Percentiles rank a stretch among this genome's conserved stretches.
These are phyloP conservation scores for Cetoscarus ocellatus DNA, from an alignment of 2,797 vertebrate genomes.

Conservation along the genomic window DNA sequence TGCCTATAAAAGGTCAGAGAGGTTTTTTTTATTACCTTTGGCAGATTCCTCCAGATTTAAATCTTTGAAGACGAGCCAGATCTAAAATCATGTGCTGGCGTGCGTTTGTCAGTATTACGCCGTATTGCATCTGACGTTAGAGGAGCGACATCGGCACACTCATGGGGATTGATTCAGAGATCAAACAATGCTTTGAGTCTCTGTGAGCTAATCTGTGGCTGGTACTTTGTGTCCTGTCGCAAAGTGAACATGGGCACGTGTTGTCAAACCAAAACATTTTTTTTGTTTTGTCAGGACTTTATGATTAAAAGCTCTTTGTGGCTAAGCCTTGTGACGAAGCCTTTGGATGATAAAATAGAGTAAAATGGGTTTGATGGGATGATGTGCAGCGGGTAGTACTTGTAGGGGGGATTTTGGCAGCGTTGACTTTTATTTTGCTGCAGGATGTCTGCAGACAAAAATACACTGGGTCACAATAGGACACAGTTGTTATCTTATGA, in stretches of 20 bases:
- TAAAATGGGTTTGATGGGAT: neutral
- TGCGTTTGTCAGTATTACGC: conserved; percentile 6
- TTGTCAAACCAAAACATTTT: neutral
- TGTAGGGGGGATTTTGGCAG: no score
- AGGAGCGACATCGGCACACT: conserved; percentile 9
- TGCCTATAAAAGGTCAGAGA: conserved; percentile 33
- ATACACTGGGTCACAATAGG: no score
- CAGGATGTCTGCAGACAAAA: no score
- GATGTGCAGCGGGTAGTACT: no score
- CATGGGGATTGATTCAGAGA: conserved; percentile 4
- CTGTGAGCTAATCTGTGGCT: conserved; percentile 9
- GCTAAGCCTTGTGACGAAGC: neutral
- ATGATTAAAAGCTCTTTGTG: neutral
- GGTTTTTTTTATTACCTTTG: conserved; percentile 26
- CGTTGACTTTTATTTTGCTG: no score
- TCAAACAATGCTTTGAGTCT: conserved; percentile 14
- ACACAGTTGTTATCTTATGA: no score
- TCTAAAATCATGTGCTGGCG: conserved; percentile 48
- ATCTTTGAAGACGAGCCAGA: conserved; percentile 62
- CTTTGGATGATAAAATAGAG: neutral
- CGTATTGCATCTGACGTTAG: conserved; percentile 31
- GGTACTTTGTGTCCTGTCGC: conserved; percentile 8
- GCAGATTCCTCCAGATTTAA: conserved; percentile 32
- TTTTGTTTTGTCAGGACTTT: conserved; percentile 15
- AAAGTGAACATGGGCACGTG: neutral